phyloP scores from a whole-genome alignment of 2,113 vertebrate species.

The Myrmecophaga tridactyla region DNA sequence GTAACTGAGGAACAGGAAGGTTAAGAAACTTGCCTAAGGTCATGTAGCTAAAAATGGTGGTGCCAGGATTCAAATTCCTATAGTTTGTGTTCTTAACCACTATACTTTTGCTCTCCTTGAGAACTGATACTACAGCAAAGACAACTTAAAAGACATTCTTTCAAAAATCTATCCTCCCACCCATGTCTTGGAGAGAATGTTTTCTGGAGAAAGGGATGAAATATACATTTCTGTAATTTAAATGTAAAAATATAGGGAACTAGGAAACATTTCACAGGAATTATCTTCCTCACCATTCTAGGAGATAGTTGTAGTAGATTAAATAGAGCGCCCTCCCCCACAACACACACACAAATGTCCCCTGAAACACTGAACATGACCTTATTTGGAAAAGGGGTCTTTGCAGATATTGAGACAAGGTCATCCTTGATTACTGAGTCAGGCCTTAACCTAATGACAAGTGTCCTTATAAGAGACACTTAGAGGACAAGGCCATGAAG shows the following conservation, averaged over 20 bases:
- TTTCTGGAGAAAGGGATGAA: neutral
- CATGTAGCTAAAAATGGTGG: neutral
- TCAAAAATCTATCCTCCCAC: neutral
- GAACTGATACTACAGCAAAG: neutral
- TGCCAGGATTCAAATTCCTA: neutral
- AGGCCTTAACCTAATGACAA: too few species aligned
- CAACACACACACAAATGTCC: too few species aligned
- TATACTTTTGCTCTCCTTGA: neutral
- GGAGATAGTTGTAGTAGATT: neutral
- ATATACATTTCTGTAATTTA: neutral
- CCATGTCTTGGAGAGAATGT: neutral
- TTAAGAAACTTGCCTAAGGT: neutral
- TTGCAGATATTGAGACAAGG: too few species aligned
- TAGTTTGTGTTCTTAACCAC: neutral
- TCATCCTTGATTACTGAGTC: too few species aligned
- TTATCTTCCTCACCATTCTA: neutral
- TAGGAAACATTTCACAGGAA: neutral
- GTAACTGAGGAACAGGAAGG: neutral
- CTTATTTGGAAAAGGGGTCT: too few species aligned
- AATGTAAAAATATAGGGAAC: neutral
- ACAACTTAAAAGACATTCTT: neutral
- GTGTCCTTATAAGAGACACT: too few species aligned
- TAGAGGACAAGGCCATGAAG: too few species aligned
- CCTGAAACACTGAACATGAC: too few species aligned
- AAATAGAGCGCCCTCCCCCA: too few species aligned